phyloP scores from a whole-genome alignment of 2,888 invertebrate genomes.

The Bellardia bayeri region DNA sequence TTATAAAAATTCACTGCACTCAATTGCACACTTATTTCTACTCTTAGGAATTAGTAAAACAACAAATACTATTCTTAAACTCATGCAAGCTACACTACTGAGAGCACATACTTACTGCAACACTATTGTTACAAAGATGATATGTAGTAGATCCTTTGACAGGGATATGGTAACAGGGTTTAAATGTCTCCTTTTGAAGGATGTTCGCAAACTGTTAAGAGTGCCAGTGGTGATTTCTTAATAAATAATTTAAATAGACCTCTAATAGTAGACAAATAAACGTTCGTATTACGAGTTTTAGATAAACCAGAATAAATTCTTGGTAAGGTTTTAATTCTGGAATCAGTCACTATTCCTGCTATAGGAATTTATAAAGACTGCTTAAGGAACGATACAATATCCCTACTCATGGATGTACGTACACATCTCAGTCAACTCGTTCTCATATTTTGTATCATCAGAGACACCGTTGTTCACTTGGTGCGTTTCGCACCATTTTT shows the following conservation, averaged over 20 bases:
- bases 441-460: too few species aligned
- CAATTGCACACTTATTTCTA: constrained; percentile 41
- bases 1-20: constrained; percentile 51
- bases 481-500: too few species aligned
- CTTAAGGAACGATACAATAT: too few species aligned
- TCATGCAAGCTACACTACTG: background rate
- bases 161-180: background rate
- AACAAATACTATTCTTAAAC: constrained; percentile 23
- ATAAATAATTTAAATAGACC: background rate
- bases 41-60: constrained; percentile 43
- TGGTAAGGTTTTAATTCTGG: too few species aligned
- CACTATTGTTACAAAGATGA: background rate
- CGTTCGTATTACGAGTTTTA: too few species aligned
- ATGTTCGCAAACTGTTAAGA: background rate
- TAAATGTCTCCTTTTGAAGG: background rate
- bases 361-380: too few species aligned
- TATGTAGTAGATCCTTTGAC: background rate
- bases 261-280: background rate
- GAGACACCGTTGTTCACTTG: too few species aligned
- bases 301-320: too few species aligned
- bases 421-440: too few species aligned
- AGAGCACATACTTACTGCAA: background rate
- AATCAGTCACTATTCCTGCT: too few species aligned
- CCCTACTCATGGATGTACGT: too few species aligned
- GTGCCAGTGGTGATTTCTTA: background rate